These are phyloP conservation scores for Caenorhabditis briggsae DNA, from an alignment of 1,140 invertebrate genomes.

Conservation along the genomic window DNA sequence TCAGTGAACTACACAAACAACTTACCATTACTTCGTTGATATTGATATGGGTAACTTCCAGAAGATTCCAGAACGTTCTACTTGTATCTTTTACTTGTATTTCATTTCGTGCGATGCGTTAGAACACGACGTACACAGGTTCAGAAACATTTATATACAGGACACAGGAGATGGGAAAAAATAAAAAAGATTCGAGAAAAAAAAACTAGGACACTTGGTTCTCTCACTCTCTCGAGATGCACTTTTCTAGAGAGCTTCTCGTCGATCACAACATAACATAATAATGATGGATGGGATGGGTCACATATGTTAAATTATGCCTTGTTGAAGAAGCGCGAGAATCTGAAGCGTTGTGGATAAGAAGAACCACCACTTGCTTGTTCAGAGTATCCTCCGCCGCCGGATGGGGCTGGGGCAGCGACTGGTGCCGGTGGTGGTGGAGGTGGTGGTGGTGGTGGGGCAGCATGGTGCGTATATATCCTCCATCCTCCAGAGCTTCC, in stretches of 20 bases:
- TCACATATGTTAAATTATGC: constrained; percentile 22
- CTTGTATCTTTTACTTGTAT: too few species aligned
- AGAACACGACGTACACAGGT: constrained; percentile 50
- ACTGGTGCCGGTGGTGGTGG: constrained; percentile 54
- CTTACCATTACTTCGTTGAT: too few species aligned
- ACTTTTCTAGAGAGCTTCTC: not conserved
- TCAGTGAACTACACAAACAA: too few species aligned
- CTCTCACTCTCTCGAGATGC: not conserved
- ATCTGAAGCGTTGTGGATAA: constrained; percentile 38
- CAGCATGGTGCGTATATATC: constrained; percentile 37
- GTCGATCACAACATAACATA: constrained; percentile 15
- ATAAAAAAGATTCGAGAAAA: not conserved
- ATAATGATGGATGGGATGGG: not conserved
- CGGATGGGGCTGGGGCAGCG: constrained; percentile 14
- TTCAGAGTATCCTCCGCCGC: constrained; percentile 52
- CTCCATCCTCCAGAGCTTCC: constrained; percentile 23
- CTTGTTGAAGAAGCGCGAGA: constrained; percentile 50
- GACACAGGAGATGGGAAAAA: not conserved
- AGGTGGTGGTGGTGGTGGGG: constrained; percentile 41
- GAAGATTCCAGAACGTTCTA: too few species aligned
- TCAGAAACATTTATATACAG: constrained; percentile 53
- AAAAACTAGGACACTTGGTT: constrained; percentile 11
- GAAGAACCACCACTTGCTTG: constrained; percentile 54
- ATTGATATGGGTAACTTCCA: too few species aligned
- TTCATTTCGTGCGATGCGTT: constrained; percentile 29